These are phyloP conservation scores for Platygyra sinensis DNA, from an alignment of 64 coral and sea anemone genomes.

Conservation along the genomic window DNA sequence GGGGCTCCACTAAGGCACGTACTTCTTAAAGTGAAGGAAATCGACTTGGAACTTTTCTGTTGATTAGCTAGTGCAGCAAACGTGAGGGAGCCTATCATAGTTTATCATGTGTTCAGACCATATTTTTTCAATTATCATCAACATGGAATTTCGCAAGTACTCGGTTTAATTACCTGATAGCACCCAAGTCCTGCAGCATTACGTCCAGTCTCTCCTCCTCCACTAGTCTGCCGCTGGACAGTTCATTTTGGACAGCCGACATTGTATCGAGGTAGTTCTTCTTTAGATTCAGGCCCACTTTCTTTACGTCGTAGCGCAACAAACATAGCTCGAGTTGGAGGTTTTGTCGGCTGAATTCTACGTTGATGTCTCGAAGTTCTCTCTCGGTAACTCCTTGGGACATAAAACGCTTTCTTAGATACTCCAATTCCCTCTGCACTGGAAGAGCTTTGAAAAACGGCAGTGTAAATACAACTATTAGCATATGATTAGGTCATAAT, in stretches of 20 bases:
- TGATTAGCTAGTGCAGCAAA: background rate
- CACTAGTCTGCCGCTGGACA: background rate
- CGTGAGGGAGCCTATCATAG: too few species aligned
- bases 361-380: slow-evolving; percentile 40
- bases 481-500: background rate
- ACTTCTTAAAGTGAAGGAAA: background rate
- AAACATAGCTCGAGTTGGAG: slow-evolving; percentile 57
- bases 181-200: background rate
- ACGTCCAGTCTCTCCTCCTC: slow-evolving; percentile 1
- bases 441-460: background rate
- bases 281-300: background rate
- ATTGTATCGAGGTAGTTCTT: background rate
- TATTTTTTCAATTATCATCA: background rate
- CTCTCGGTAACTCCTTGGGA: slow-evolving; percentile 12
- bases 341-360: slow-evolving; percentile 45
- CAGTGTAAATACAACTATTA: background rate
- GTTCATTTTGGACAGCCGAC: background rate
- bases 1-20: background rate
- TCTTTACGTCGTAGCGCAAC: slow-evolving; percentile 2
- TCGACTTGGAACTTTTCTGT: background rate
- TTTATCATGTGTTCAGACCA: background rate
- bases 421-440: slow-evolving; percentile 14
- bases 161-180: background rate
- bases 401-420: slow-evolving; percentile 28
- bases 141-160: background rate